A percentile compares a stretch with the other conserved stretches of the same genome.
phyloP scores from a whole-genome alignment of 2,113 vertebrate genomes.

The Onychostoma macrolepis region DNA sequence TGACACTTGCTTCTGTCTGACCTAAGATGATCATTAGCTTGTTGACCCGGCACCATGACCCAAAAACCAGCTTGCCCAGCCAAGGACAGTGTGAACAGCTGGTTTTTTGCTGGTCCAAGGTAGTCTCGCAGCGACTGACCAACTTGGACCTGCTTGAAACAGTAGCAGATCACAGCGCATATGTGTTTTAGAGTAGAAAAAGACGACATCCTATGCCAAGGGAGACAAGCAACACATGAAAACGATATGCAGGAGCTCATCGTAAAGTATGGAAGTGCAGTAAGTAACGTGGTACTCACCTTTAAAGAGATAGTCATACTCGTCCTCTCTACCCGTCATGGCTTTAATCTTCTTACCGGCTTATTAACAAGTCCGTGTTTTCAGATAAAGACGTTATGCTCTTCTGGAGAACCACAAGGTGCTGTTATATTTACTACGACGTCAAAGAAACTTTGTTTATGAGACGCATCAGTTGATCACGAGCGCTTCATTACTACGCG shows the following conservation, averaged over 20 bases:
- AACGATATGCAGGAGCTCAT: neutral
- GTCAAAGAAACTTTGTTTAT: neutral
- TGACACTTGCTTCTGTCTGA: neutral
- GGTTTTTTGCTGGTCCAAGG: neutral
- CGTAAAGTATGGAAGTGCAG: neutral
- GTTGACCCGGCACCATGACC: neutral
- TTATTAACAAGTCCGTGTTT: slow-evolving; percentile 9
- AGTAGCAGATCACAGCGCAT: neutral
- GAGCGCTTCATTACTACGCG: slow-evolving; percentile 21
- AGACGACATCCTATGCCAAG: too few species aligned
- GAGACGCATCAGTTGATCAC: slow-evolving; percentile 24
- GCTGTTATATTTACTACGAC: neutral
- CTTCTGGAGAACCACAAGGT: neutral
- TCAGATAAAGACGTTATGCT: neutral
- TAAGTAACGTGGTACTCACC: slow-evolving; percentile 67
- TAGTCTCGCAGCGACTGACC: neutral
- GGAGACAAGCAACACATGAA: neutral
- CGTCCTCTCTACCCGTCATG: slow-evolving; percentile 84
- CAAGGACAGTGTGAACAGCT: neutral
- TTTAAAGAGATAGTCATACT: slow-evolving; percentile 89
- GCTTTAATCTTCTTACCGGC: slow-evolving; percentile 32
- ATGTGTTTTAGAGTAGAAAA: neutral
- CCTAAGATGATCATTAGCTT: neutral
- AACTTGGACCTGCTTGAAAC: neutral
- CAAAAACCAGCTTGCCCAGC: slow-evolving; percentile 5